A percentile compares a stretch with the other conserved stretches of the same genome.
Conservation (phyloP, 30 jellyfish, hydroid and myxozoan genomes). For the Catostylus mosaicus region DNA sequence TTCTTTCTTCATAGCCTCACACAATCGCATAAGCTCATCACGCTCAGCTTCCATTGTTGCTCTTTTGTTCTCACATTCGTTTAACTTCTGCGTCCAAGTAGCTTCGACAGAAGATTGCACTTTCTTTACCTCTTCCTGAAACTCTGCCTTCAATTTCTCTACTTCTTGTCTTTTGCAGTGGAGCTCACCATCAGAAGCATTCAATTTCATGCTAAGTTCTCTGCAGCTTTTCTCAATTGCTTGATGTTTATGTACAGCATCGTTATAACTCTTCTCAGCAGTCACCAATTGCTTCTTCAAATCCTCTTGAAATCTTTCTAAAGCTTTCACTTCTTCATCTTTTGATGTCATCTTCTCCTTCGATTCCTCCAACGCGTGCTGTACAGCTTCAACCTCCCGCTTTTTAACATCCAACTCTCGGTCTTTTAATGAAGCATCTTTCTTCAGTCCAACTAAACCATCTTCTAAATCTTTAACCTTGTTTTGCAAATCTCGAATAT, state of each 20-base stretch:
- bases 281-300: slow-evolving; percentile 23
- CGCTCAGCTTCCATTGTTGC: slow-evolving; percentile 5
- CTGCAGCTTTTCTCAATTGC: slow-evolving; percentile 32
- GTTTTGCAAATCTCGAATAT: slow-evolving; percentile 1
- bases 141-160: slow-evolving; percentile 36
- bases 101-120: slow-evolving; percentile 8
- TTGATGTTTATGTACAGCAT: slow-evolving; percentile 48
- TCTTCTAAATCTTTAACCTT: slow-evolving; percentile 21
- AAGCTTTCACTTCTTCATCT: slow-evolving; percentile 20
- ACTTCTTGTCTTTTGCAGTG: slow-evolving; percentile 35
- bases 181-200: slow-evolving; percentile 15
- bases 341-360: slow-evolving; percentile 5
- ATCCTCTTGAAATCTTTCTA: slow-evolving; percentile 6
- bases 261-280: slow-evolving; percentile 53
- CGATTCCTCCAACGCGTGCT: slow-evolving; percentile 14
- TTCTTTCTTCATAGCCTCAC: background rate
- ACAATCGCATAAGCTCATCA: slow-evolving; percentile 2
- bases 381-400: slow-evolving; percentile 23
- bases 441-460: slow-evolving; percentile 8
- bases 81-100: background rate
- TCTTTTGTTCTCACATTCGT: slow-evolving; percentile 14
- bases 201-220: slow-evolving; percentile 5
- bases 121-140: slow-evolving; percentile 56
- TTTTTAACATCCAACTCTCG: slow-evolving; percentile 14
- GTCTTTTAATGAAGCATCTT: slow-evolving; percentile 34